A percentile compares a stretch with the other conserved stretches of the same genome.
phyloP scores from a whole-genome alignment of 1,140 invertebrate species.

The Akabosia matsudoensis region DNA sequence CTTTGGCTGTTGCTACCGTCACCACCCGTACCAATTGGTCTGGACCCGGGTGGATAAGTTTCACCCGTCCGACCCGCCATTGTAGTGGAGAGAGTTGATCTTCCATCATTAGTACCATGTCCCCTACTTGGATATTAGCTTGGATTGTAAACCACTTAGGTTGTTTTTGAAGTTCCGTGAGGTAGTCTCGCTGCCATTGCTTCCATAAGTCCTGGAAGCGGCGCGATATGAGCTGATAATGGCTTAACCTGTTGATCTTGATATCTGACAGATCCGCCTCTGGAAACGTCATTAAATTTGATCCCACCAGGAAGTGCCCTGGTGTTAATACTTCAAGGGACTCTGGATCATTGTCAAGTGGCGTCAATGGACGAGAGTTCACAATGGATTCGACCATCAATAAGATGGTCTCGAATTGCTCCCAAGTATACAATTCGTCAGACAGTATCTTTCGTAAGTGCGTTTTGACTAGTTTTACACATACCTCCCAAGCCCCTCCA shows the following conservation, averaged over 20 bases:
- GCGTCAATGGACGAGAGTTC: constrained; percentile 47
- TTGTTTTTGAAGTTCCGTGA: background rate
- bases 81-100: constrained; percentile 34
- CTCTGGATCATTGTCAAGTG: constrained; percentile 47
- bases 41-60: background rate
- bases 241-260: constrained; percentile 6
- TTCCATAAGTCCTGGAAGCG: background rate
- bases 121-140: constrained; percentile 28
- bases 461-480: constrained; percentile 47
- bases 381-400: constrained; percentile 47
- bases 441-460: constrained; percentile 38
- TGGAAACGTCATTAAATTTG: background rate
- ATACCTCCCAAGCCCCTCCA: constrained; percentile 48
- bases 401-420: constrained; percentile 48
- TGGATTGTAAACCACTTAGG: background rate
- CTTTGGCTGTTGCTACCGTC: too few species aligned
- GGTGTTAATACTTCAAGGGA: constrained; percentile 48
- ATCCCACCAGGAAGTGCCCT: constrained; percentile 39
- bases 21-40: background rate
- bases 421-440: constrained; percentile 29
- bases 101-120: constrained; percentile 47
- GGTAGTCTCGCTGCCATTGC: constrained; percentile 9
- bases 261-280: background rate
- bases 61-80: background rate
- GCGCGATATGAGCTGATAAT: background rate